These are phyloP conservation scores for Crioceris asparagi DNA, from an alignment of 2,888 invertebrate species.

Conservation along the genomic window DNA sequence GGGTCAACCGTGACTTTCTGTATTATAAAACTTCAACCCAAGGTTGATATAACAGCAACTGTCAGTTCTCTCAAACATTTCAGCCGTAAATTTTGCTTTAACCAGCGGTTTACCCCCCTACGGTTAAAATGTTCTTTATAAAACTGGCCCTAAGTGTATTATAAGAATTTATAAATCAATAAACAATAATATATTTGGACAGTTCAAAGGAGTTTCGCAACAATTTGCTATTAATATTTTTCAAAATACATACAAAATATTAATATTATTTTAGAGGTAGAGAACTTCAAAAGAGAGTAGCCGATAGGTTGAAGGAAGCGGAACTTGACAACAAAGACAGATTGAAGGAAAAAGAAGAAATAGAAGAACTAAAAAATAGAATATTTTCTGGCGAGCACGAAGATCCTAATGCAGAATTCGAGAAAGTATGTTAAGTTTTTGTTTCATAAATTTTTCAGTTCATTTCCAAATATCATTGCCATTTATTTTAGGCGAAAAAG, in stretches of 20 bases:
- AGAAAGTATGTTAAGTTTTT: conserved; percentile 41
- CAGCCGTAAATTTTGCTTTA: too few species aligned
- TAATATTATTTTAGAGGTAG: conserved; percentile 51
- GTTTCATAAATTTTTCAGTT: too few species aligned
- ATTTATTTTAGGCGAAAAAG: conserved; percentile 45
- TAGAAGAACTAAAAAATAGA: conserved; percentile 70
- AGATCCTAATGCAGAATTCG: conserved; percentile 53
- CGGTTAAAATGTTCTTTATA: too few species aligned
- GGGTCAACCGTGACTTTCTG: too few species aligned
- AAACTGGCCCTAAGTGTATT: too few species aligned
- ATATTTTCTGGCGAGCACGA: conserved; percentile 59
- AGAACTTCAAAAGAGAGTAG: conserved; percentile 80
- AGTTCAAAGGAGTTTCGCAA: not conserved
- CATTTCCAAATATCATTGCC: too few species aligned
- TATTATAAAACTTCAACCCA: too few species aligned
- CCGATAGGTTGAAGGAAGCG: conserved; percentile 87
- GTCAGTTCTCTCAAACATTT: too few species aligned
- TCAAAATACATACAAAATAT: not conserved
- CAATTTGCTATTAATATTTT: not conserved
- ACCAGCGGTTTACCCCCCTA: too few species aligned
- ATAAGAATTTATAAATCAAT: too few species aligned
- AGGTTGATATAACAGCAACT: too few species aligned
- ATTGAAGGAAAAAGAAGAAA: conserved; percentile 77
- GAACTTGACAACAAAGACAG: conserved; percentile 86
- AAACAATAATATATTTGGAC: too few species aligned